Conservation (phyloP, 1,140 invertebrate species). For the Aphidius gifuensis region DNA sequence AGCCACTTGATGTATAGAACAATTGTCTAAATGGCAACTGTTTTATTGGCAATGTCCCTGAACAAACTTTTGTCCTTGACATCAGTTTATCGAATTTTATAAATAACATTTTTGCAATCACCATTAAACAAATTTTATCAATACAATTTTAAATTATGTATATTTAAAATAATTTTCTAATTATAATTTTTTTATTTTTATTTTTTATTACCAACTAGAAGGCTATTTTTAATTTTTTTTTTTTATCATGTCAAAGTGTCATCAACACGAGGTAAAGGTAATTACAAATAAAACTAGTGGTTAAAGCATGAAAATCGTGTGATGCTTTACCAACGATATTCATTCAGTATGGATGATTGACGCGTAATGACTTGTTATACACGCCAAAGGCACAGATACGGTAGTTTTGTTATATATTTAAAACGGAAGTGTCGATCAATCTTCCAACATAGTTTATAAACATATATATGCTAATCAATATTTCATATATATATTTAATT, state of each 20-base stretch:
- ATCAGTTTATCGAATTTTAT: conserved; percentile 39
- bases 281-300: not conserved
- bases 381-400: not conserved
- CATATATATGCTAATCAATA: no score
- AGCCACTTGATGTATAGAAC: conserved; percentile 33
- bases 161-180: no score
- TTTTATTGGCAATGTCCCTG: conserved; percentile 37
- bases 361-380: conserved; percentile 11
- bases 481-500: no score
- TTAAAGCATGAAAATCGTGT: conserved; percentile 8
- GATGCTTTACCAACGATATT: not conserved
- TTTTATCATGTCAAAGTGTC: conserved; percentile 3
- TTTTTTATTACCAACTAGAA: no score
- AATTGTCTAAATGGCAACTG: conserved; percentile 20
- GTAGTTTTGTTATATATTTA: conserved; percentile 1
- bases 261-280: conserved; percentile 8
- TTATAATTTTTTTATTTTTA: no score
- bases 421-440: conserved; percentile 10
- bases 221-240: no score
- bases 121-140: no score
- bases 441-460: not conserved
- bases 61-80: conserved; percentile 31
- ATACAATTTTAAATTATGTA: no score
- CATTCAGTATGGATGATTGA: conserved; percentile 9
- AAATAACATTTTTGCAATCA: no score